Percentiles rank a stretch among this genome's conserved stretches.
phyloP scores from a whole-genome alignment of 2,888 invertebrate genomes.

The Sipunculus nudus region DNA sequence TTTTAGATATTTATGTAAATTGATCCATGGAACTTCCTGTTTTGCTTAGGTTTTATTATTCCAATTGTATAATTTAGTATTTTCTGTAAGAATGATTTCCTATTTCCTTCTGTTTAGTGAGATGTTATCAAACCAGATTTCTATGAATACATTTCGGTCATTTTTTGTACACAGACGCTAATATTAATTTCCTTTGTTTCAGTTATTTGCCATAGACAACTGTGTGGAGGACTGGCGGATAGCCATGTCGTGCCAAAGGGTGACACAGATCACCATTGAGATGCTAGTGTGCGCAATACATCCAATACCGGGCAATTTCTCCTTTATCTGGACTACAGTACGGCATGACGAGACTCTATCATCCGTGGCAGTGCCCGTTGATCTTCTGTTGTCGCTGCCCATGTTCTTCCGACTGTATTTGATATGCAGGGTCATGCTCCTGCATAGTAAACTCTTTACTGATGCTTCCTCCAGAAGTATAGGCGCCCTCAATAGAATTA shows the following conservation, averaged over 20 bases:
- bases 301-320: constrained; percentile 66
- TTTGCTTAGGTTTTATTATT: too few relatives aligned
- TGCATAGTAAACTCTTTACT: constrained; percentile 99
- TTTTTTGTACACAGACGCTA: too few relatives aligned
- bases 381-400: constrained; percentile 96
- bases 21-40: too few relatives aligned
- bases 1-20: too few relatives aligned
- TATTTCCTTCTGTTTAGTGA: too few relatives aligned
- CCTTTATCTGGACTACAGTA: constrained; percentile 69
- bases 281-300: constrained; percentile 96
- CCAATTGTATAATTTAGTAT: too few relatives aligned
- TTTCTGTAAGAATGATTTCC: too few relatives aligned
- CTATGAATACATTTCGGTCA: too few relatives aligned
- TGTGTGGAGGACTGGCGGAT: constrained; percentile 99
- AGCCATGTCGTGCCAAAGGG: constrained; percentile 98
- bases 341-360: constrained; percentile 43
- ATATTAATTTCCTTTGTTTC: too few relatives aligned
- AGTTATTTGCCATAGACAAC: constrained; percentile 99
- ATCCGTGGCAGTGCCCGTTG: constrained; percentile 67
- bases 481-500: constrained; percentile 67
- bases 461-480: constrained; percentile 96
- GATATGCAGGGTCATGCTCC: constrained; percentile 98
- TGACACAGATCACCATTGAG: constrained; percentile 70
- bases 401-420: constrained; percentile 99
- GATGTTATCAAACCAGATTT: too few relatives aligned